These are phyloP conservation scores for Meteorus cinctellus DNA, from an alignment of 2,888 invertebrate species.

Conservation along the genomic window DNA sequence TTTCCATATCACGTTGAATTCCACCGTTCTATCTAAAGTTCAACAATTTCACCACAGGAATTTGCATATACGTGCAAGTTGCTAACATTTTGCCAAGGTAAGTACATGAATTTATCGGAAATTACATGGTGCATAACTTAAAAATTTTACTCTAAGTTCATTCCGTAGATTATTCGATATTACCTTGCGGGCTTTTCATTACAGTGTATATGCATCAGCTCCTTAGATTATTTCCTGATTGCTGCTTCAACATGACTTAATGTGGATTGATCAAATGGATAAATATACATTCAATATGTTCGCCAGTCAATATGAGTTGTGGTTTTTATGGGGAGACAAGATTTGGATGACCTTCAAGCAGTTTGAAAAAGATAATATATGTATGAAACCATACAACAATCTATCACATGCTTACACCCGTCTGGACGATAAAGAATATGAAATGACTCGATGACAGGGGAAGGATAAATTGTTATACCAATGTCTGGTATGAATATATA, in stretches of 20 bases:
- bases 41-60: neutral
- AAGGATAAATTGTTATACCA: constrained; percentile 4
- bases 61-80: neutral
- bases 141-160: constrained; percentile 5
- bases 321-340: neutral
- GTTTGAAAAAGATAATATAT: neutral
- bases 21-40: neutral
- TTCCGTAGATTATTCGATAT: constrained; percentile 23
- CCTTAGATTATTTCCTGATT: neutral
- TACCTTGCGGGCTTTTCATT: neutral
- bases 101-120: constrained; percentile 1
- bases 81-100: neutral
- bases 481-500: neutral
- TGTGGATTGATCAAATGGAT: neutral
- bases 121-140: neutral
- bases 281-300: neutral
- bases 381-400: neutral
- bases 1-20: neutral
- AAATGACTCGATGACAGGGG: constrained; percentile 8
- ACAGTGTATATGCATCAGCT: neutral
- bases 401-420: neutral
- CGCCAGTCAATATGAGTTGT: neutral
- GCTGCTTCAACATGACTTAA: neutral
- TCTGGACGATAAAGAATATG: constrained; percentile 10
- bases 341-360: neutral